A percentile compares a stretch with the other conserved stretches of the same genome.
phyloP scores from a whole-genome alignment of 2,888 invertebrate genomes.

The Eulithis testata region DNA sequence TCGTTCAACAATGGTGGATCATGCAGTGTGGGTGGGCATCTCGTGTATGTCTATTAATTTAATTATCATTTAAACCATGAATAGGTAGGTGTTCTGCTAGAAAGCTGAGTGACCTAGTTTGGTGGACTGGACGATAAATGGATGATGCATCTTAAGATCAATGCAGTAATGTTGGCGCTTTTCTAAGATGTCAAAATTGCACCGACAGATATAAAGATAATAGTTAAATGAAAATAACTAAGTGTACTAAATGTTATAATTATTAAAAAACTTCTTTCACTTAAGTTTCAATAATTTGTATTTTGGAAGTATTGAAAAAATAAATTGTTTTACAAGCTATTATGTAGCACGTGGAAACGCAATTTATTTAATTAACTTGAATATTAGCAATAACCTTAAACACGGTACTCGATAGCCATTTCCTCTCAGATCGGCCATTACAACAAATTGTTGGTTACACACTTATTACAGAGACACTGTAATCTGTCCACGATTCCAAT shows the following conservation, averaged over 20 bases:
- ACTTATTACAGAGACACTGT: constrained; percentile 60
- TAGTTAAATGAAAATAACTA: too few relatives aligned
- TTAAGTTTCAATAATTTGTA: too few relatives aligned
- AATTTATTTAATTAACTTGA: constrained; percentile 24
- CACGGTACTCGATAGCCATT: constrained; percentile 35
- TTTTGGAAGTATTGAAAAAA: neutral
- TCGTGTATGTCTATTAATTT: constrained; percentile 70
- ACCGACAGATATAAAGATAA: too few relatives aligned
- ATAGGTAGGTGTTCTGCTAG: constrained; percentile 57
- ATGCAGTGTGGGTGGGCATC: constrained; percentile 66
- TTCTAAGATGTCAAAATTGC: too few relatives aligned
- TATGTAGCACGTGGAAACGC: constrained; percentile 18
- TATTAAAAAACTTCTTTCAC: too few relatives aligned
- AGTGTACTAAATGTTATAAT: too few relatives aligned
- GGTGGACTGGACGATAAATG: constrained; percentile 30
- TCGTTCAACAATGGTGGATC: constrained; percentile 68
- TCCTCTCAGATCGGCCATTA: constrained; percentile 40
- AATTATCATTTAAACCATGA: constrained; percentile 68
- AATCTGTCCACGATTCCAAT: constrained; percentile 63
- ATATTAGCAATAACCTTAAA: constrained; percentile 34
- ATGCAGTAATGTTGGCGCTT: too few relatives aligned
- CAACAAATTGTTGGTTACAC: constrained; percentile 38
- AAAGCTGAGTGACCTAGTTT: constrained; percentile 46
- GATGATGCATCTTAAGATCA: constrained; percentile 5
- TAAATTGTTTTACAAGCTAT: constrained; percentile 3